A percentile compares a stretch with the other conserved stretches of the same genome.
Conservation (phyloP, 2,113 vertebrate genomes). For the Tiliqua scincoides region DNA sequence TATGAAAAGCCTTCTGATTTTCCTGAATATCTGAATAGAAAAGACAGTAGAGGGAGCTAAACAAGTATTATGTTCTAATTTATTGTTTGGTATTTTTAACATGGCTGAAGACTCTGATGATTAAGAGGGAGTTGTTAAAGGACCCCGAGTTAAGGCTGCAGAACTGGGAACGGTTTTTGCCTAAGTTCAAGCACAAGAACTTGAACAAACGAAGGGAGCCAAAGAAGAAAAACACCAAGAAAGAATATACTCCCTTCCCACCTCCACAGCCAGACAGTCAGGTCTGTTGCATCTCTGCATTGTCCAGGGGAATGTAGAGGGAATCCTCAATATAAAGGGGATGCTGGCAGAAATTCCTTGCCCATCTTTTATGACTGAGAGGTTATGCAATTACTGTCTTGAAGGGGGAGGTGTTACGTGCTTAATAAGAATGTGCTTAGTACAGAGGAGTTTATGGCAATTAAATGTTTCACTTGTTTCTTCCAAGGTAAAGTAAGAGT, state of each 20-base stretch:
- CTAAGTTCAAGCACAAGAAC: conserved; percentile 93
- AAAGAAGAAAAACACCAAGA: conserved; percentile 91
- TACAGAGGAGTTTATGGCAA: background rate
- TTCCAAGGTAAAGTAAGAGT: background rate
- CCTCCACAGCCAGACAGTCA: conserved; percentile 93
- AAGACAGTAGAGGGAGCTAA: background rate
- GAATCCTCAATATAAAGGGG: background rate
- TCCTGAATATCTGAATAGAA: background rate
- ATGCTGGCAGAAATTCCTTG: background rate
- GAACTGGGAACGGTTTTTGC: conserved; percentile 96
- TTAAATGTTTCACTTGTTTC: background rate
- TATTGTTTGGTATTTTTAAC: conserved; percentile 33
- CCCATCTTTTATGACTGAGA: background rate
- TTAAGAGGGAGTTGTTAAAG: conserved; percentile 92
- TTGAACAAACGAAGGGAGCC: conserved; percentile 91
- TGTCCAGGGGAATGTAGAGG: too few species aligned
- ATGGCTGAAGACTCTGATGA: conserved; percentile 91
- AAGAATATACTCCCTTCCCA: conserved; percentile 95
- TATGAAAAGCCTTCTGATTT: background rate
- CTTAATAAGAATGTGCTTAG: background rate
- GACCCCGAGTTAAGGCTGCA: conserved; percentile 89
- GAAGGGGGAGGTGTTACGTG: too few species aligned
- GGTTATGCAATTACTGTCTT: background rate
- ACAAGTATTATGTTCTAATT: conserved; percentile 4
- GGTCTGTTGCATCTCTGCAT: conserved; percentile 81